Base-by-base conservation (phyloP, 2,888 invertebrate species). In the Diaprepes abbreviatus region DNA sequence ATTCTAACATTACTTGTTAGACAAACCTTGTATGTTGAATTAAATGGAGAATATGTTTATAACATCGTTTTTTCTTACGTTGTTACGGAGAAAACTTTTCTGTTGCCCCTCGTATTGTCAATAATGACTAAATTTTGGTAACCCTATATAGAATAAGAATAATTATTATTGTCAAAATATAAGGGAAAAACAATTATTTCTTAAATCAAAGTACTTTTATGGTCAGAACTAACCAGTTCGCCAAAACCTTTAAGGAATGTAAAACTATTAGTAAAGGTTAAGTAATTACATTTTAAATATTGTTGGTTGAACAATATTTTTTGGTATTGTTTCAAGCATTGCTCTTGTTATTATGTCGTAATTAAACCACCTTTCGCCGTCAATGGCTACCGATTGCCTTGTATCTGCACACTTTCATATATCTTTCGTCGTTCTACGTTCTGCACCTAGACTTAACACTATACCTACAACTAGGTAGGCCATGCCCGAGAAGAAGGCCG, bases 381-480 rank as follows among this genome's bases (percentile, higher is more conserved):
- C 65, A 59, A 69, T 69, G 69, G 58, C 58, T 69, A 50, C 69
- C 66, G 72, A 66, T 62, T 60, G 66, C 45, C 57, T 64, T 62
- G 68, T 66, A 71, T 72, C 66, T 35, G 62, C 63, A 64, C 65
- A 75, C 75, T 74, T 74, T 75, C 74, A 74, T 74, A 75, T 75
- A 71, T 75, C 72, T 75, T 75, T 67, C 69, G 66, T 74, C 65
- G 65, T 65, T 65, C 66, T 48, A 59, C 55, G 63, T 63, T 62
- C 68, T 57, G 68, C 68, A 68, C 58, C 69, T 69, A 65, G 59
- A 69, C 54, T 52, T 64, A 58, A 63, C 55, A 69, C 69, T 64
- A 64, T 64, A 50, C 48, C 59, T 60, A 60, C 66, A 38, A n/a
- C n/a, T 55, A 43, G 58, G 38, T 36, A 63, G 50, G 52, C 60